A percentile compares a stretch with the other conserved stretches of the same genome.
Conservation (phyloP, 30 jellyfish, hydroid and myxozoan species). For the Calvadosia cruxmelitensis region DNA sequence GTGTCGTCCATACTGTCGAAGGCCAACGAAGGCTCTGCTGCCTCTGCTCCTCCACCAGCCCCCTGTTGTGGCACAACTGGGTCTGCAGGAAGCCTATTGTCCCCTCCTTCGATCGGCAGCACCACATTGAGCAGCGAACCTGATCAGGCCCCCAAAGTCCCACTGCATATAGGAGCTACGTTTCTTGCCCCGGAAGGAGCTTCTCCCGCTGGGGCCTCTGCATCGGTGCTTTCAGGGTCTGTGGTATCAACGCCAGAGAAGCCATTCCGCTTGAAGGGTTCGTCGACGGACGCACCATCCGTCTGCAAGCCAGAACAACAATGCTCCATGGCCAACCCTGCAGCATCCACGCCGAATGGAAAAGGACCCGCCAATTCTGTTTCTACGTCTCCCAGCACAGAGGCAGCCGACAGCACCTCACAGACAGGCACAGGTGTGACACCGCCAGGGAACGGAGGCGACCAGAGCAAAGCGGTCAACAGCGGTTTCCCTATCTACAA, state of each 20-base stretch:
- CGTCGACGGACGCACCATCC: slow-evolving; percentile 33
- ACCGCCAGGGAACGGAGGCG: slow-evolving; percentile 11
- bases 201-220: slow-evolving; percentile 62
- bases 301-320: slow-evolving; percentile 16
- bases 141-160: slow-evolving; percentile 20
- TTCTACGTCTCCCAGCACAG: slow-evolving; percentile 41
- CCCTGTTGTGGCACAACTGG: slow-evolving; percentile 23
- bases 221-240: slow-evolving; percentile 48
- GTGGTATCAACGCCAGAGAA: slow-evolving; percentile 15
- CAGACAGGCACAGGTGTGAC: slow-evolving; percentile 14
- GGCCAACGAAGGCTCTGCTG: slow-evolving; percentile 3
- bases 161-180: slow-evolving; percentile 4
- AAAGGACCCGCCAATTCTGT: slow-evolving; percentile 72
- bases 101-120: slow-evolving; percentile 61
- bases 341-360: slow-evolving; percentile 71
- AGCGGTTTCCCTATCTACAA: slow-evolving; percentile 54
- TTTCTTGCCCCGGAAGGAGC: slow-evolving; percentile 66
- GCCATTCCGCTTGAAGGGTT: slow-evolving; percentile 31
- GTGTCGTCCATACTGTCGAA: background rate
- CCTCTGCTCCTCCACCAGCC: slow-evolving; percentile 13
- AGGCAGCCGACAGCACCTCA: slow-evolving; percentile 6
- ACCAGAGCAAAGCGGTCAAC: slow-evolving; percentile 7
- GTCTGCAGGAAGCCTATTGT: slow-evolving; percentile 43
- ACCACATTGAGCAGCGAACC: slow-evolving; percentile 49
- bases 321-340: slow-evolving; percentile 38